A percentile compares a stretch with the other conserved stretches of the same genome.
phyloP scores from a whole-genome alignment of 64 coral and sea anemone species.

The Orbicella faveolata region DNA sequence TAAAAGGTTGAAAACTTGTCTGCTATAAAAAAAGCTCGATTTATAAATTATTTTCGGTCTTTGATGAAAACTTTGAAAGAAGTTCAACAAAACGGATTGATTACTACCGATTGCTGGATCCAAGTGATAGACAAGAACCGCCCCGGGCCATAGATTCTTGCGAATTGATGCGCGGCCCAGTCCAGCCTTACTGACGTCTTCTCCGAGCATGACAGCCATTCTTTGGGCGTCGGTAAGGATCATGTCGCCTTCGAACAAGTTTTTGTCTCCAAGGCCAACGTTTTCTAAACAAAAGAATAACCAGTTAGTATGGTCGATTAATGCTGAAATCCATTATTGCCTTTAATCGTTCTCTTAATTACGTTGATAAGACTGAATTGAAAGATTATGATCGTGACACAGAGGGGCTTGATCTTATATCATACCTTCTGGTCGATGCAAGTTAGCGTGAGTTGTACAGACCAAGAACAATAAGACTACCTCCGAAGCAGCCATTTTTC shows the following conservation, averaged over 20 bases:
- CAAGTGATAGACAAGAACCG: conserved; percentile 24
- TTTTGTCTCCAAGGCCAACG: neutral
- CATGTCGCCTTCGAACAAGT: conserved; percentile 32
- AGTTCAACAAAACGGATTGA: neutral
- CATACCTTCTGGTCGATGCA: conserved; percentile 9
- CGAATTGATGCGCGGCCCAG: neutral
- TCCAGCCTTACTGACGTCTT: conserved; percentile 29
- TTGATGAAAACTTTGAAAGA: neutral
- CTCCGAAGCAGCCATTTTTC: neutral
- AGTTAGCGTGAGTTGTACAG: neutral
- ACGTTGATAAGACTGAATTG: neutral
- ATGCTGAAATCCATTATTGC: too few relatives aligned
- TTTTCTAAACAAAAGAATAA: neutral
- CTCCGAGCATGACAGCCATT: conserved; percentile 7
- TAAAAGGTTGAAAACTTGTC: too few relatives aligned
- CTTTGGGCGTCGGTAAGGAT: conserved; percentile 23
- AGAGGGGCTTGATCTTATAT: neutral
- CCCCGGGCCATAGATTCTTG: conserved; percentile 32
- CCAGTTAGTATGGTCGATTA: neutral
- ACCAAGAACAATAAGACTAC: neutral
- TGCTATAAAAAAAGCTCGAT: too few relatives aligned
- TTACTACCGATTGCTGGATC: conserved; percentile 22
- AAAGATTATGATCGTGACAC: neutral
- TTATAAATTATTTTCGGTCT: too few relatives aligned
- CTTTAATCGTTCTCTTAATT: too few relatives aligned